Base-by-base conservation (phyloP, 2,888 invertebrate genomes). In the Pecten maximus region DNA sequence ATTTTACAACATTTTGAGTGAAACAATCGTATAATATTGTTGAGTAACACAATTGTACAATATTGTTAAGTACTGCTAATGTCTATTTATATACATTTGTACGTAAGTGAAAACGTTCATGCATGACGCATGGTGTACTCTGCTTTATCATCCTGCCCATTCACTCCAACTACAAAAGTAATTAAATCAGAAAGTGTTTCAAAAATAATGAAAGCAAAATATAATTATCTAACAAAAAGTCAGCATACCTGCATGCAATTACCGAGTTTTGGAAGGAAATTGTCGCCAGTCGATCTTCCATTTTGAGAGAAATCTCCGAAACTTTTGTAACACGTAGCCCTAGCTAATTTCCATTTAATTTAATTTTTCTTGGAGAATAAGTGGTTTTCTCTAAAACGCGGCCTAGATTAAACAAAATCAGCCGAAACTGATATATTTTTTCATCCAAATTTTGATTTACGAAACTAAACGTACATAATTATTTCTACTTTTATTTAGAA, bases 121-220 rank as follows among this genome's bases (percentile, higher is more conserved):
- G 74, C 74, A 74, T 74, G 74, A 28, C 74, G 74, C 74, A 74
- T 35, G 74, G 35, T 74, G 74, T 74, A 74, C 74, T 74, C 74
- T 74, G 74, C 35, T 35, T 8, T 74, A 74, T 28, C 28, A 35
- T 10, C 74, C 35, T 8, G 28, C 35, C 10, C 74, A 35, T 28
- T 74, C 74, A 74, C 35, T 35, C 74, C 35, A 74, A 74, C 74
- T 74, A 74, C 74, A 74, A 3, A 74, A 74, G 35, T 74, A 74
- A 74, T 74, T 74, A 74, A 74, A 74, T 74, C 74, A 74, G 28
- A 74, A 74, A 74, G 74, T 28, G 74, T 74, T 74, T 74, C 74
- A 74, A 74, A 74, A 74, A 74, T 74, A 74, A 74, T 74, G 74
- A 74, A 74, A 74, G 74, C 35, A 74, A 74, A 74, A 74, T 74